Evolutionary conservation across 2,797 vertebrate species (phyloP), one percentile per base, ranked within the genome.

Genomic region (Eospalax fontanierii): DNA sequence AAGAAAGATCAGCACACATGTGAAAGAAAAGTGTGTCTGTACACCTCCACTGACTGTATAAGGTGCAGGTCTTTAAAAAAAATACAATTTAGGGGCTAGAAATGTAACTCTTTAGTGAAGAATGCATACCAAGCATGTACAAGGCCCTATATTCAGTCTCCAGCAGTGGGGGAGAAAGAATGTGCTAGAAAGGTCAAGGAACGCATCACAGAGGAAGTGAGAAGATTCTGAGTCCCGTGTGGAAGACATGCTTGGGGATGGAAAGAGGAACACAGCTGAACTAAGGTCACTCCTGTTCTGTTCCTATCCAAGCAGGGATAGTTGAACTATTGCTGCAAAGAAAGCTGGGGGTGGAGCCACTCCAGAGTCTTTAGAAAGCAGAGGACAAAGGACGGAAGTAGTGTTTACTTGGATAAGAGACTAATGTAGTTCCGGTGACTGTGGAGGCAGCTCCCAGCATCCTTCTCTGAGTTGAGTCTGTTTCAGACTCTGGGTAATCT

Each of bases 381-480:
- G 80, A n/a, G 81, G 57, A 57, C 79, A 79, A 88, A 87, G 80
- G 30, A 30, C 81, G 79, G 93, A 91, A 87, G 63, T 50, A 2
- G 71, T 80, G 74, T 82, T 73, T 28, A 50, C 90, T 78, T 21
- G 89, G 89, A 26, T 73, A 82, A 71, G 40, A 94, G 46, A 46
- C 75, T 40, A 80, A n/a, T 28, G 6, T 0, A 14, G 68, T 70
- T 30, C 78, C 79, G 28, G 66, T 21, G 90, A 46, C 38, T 8
- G 26, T 3, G 50, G 78, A 28, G 22, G 66, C 35, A 61, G 65
- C 71, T 59, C 73, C 75, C 38, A 26, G 78, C 26, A 71, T 95
- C 43, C 38, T 78, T 46, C 70, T 70, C 83, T 74, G 46, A 1
- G 30, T 38, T 40, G 50, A 46, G 66, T 43, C 26, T 40, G 19